Evolutionary conservation across 1,140 invertebrate species (phyloP), one percentile per base, ranked within the genome.

Genomic region (Chironomus tepperi): DNA sequence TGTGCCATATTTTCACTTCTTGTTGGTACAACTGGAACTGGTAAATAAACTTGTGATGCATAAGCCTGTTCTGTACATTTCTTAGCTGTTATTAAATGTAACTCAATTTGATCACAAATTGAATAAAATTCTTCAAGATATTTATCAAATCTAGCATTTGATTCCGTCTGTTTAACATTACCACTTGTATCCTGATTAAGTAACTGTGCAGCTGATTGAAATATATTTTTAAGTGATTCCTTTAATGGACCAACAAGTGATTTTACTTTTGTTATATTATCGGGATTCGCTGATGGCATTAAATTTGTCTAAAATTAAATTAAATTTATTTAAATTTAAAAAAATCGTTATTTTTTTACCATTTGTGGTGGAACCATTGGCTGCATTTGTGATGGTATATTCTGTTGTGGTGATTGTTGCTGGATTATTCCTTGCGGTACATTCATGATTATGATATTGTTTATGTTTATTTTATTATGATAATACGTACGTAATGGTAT

Each of bases 111-210:
- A 84, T 98, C 95, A 84, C 95, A 97, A 72, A 95, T 89, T 0
- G 94, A 92, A 81, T 95, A 97, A 80, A 97, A 97, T 78, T 97
- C 95, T 84, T 98, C 95, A 77, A 97, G 86, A 79, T 91, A 90
- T 82, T 95, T 96, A 79, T 98, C 95, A 85, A 96, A 96, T 74
- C 92, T 86, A 75, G 91, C 85, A 75, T 87, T 87, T 65, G 88
- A 57, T 65, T 47, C 2, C 43, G 7, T 3, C 34, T 70, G 7
- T 10, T 72, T 65, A 15, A 87, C 83, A 81, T 96, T 94, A 9
- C 93, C 87, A 76, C 92, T 83, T 79, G 91, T 91, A 80, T 95
- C 95, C 79, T 94, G 92, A 79, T 93, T 90, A 42, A 96, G 82
- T 15, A 91, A 89, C 79, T 93, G 91, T 0, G 93, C 93, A 34